Evolutionary conservation across 2,797 vertebrate genomes (phyloP), one percentile per base, ranked within the genome.

Genomic region (Philypnodon macrostomus): DNA sequence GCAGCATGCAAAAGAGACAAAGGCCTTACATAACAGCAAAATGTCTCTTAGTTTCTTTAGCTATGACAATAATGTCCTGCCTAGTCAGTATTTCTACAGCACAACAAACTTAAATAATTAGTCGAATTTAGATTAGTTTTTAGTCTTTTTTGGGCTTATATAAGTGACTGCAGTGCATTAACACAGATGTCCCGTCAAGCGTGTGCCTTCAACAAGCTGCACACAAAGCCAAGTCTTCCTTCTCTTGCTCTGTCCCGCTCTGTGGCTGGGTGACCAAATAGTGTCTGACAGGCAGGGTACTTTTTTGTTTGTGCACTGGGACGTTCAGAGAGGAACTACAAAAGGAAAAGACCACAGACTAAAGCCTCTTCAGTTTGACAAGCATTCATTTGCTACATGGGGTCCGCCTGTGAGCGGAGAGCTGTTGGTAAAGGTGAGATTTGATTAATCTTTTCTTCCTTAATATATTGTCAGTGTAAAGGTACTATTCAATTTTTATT

Each of bases 141-240:
- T 51, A 10, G 1, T 54, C 14, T 17, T 62, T 41, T 51, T 51
- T 3, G n/a, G 18, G 7, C 56, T 88, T 86, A 84, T 58, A 55
- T 88, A 85, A 86, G 62, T 67, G 29, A 21, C 80, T 71, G 84
- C 81, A 83, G 65, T 36, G 21, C 62, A 57, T 83, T 81, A 79
- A 75, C 85, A 81, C 81, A 80, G 62, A 75, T 86, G 77, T 69
- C 67, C 58, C 6, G 24, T 77, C 24, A 75, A 77, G 83, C 81
- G 65, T 81, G 67, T 26, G 38, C 36, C 36, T n/a, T 38, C 52
- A 61, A 52, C 65, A 63, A 60, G 62, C 62, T 39, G 65, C 78
- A 61, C 46, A 58, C 49, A 67, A 35, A 31, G 7, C 19, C 19
- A 23, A 15, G 31, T 63, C 52, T 47, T 38, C 63, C 40, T 13